Percentiles rank a stretch among this genome's conserved stretches.
phyloP scores from a whole-genome alignment of 2,797 vertebrate species.

The Sebastes trivittatus region DNA sequence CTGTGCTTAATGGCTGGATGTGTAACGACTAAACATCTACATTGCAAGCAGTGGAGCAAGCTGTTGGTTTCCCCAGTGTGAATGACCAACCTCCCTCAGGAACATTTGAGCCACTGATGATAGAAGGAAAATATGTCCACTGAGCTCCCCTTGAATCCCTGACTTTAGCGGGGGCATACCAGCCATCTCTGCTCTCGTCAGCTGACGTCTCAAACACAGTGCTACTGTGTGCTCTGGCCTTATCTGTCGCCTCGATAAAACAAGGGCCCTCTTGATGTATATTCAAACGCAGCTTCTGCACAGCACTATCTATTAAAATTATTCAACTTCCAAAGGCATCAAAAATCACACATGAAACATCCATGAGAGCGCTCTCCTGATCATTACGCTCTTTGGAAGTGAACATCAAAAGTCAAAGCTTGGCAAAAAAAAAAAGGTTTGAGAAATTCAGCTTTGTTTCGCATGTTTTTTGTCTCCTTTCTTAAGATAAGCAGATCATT shows the following conservation, averaged over 20 bases:
- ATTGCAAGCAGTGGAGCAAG: conserved; percentile 8
- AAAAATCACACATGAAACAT: conserved; percentile 17
- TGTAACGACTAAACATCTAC: not conserved
- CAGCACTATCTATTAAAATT: conserved; percentile 20
- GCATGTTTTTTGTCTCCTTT: not conserved
- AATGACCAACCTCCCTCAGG: conserved; percentile 46
- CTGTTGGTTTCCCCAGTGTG: conserved; percentile 13
- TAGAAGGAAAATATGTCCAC: conserved; percentile 74
- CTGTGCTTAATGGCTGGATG: not conserved
- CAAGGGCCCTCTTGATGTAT: conserved; percentile 27
- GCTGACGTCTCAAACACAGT: conserved; percentile 31
- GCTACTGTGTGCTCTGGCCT: conserved; percentile 36
- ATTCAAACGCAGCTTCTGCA: conserved; percentile 37
- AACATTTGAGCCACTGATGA: conserved; percentile 72
- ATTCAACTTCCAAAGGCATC: conserved; percentile 17
- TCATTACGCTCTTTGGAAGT: conserved; percentile 6
- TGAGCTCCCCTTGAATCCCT: conserved; percentile 55
- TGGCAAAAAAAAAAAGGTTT: conserved; percentile 4
- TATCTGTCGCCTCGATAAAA: conserved; percentile 27
- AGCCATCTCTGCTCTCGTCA: conserved; percentile 46
- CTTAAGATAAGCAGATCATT: conserved; percentile 40
- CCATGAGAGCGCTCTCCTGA: not conserved
- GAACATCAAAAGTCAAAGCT: conserved; percentile 12
- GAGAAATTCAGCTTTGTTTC: conserved; percentile 11
- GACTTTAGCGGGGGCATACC: conserved; percentile 49